Conservation (phyloP, 2,888 invertebrate genomes). For the Osmoderma eremita region DNA sequence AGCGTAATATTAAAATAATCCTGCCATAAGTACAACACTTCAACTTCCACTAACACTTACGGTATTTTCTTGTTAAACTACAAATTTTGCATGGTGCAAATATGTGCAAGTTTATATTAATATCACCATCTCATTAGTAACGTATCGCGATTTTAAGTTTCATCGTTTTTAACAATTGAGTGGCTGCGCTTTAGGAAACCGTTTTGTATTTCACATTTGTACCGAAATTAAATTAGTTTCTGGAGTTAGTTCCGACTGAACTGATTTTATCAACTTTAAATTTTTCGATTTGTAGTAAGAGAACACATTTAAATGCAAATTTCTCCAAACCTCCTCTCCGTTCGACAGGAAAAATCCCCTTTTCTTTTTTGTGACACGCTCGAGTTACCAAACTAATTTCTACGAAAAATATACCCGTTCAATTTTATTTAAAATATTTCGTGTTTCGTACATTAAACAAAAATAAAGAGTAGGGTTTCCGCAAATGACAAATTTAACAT, state of each 20-base stretch:
- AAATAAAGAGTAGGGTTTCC: too few species aligned
- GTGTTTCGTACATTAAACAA: too few species aligned
- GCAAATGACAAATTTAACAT: too few species aligned
- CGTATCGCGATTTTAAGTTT: not conserved
- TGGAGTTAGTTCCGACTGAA: not conserved
- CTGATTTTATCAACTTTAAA: constrained; percentile 17
- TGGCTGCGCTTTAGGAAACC: not conserved
- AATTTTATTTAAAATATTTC: too few species aligned
- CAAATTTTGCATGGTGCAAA: too few species aligned
- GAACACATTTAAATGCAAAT: constrained; percentile 30
- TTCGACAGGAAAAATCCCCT: constrained; percentile 11
- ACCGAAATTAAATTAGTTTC: constrained; percentile 25
- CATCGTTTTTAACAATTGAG: not conserved
- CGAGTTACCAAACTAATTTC: constrained; percentile 21
- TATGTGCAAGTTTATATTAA: not conserved
- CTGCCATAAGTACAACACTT: too few species aligned
- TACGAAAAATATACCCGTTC: too few species aligned
- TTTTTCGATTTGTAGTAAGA: constrained; percentile 25
- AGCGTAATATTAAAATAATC: too few species aligned
- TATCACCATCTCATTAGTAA: not conserved
- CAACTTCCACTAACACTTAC: too few species aligned
- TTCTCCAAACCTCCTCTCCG: not conserved
- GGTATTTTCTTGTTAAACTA: too few species aligned
- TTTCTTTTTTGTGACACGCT: too few species aligned
- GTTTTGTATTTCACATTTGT: constrained; percentile 24